Evolutionary conservation across 30 jellyfish, hydroid and myxozoan species (phyloP), one percentile per base, ranked within the genome.

Genomic region (Aurelia aurita complex sp. Pacific): DNA sequence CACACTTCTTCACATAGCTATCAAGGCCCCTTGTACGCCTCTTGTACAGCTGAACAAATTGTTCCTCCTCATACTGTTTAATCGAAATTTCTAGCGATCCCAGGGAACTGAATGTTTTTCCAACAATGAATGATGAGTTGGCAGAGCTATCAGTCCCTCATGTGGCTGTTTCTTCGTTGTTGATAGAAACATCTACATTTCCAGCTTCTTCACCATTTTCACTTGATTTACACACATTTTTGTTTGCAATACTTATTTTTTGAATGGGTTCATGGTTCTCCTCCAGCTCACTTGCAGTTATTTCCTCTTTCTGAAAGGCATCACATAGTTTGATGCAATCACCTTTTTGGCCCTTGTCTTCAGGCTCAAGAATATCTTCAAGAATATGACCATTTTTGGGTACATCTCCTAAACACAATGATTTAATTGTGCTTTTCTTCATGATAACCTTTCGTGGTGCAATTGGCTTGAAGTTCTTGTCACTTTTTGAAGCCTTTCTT

Each of bases 21-120:
- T 32, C 78, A 60, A 77, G 55, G 35, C 77, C 63, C 42, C 78
- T 32, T 23, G 87, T 19, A 59, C 87, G 36, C 36, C 87, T 60
- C 78, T 63, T 77, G 32, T 77, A 77, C 18, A 77, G 36, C 77
- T 77, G 87, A 16, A 77, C 62, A 77, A 60, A 59, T 53, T 36
- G 73, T 78, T 51, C 36, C 63, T 59, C 73, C 73, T 74, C 85
- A 52, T 74, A 74, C 63, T 17, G 50, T 74, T 53, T 59, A 59
- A 74, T 52, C 50, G 50, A 53, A 19, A 19, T 42, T 36, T 74
- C 85, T 46, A 74, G 29, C 3, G 51, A 53, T 74, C 54, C 85
- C 51, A 74, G 54, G 73, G 85, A 74, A 52, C 73, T 59, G 34
- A 74, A 74, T 60, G 73, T 15, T 4, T 74, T 74, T 74, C 85